Conservation (phyloP, 2,888 invertebrate genomes). For the Pteria penguin region DNA sequence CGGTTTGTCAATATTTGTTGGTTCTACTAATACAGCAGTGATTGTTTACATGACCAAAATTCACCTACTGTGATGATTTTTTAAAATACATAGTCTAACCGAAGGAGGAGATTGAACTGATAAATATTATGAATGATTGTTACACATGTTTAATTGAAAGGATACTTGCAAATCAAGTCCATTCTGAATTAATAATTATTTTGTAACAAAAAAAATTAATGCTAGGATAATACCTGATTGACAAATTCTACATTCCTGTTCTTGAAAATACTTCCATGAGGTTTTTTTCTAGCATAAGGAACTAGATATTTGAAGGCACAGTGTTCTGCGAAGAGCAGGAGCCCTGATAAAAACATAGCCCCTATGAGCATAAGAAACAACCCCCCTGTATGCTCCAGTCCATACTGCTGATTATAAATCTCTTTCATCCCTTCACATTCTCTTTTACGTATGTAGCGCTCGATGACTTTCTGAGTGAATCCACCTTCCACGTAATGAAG, state of each 20-base stretch:
- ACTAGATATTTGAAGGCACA: slow-evolving; percentile 94
- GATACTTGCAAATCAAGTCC: too few species aligned
- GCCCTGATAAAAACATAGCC: slow-evolving; percentile 71
- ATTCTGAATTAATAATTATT: too few species aligned
- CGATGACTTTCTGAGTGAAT: slow-evolving; percentile 69
- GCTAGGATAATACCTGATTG: slow-evolving; percentile 94
- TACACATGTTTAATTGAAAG: too few species aligned
- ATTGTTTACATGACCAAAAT: too few species aligned
- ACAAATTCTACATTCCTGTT: slow-evolving; percentile 96
- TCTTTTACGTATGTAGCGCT: slow-evolving; percentile 81
- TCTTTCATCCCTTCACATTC: slow-evolving; percentile 81
- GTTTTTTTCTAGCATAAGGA: slow-evolving; percentile 90
- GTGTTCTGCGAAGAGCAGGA: slow-evolving; percentile 92
- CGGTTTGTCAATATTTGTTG: too few species aligned
- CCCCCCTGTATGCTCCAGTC: slow-evolving; percentile 69
- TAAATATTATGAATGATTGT: too few species aligned
- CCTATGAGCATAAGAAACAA: slow-evolving; percentile 73
- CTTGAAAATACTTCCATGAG: slow-evolving; percentile 92
- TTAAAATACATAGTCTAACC: too few species aligned
- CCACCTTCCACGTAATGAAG: slow-evolving; percentile 83
- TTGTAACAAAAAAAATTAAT: too few species aligned
- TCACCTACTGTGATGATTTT: too few species aligned
- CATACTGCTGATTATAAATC: slow-evolving; percentile 53
- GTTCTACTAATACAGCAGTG: too few species aligned
- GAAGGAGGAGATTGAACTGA: too few species aligned